A percentile compares a stretch with the other conserved stretches of the same genome.
phyloP scores from a whole-genome alignment of 2,113 vertebrate genomes.

The Lampris megalopsis region DNA sequence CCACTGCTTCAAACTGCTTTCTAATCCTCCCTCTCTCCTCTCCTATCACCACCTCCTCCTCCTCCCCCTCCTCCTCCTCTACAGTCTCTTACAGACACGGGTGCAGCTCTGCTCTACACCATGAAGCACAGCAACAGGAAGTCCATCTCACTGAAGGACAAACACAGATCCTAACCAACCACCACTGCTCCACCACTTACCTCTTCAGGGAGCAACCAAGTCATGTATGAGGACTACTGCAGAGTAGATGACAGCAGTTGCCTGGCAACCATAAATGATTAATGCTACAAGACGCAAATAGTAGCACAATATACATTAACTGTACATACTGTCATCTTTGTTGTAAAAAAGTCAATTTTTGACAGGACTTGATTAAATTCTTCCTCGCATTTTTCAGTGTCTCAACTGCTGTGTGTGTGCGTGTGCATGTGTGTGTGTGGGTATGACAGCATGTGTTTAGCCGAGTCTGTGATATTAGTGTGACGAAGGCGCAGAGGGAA shows the following conservation, averaged over 20 bases:
- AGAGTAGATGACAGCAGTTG: not conserved
- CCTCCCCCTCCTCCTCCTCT: constrained; percentile 5
- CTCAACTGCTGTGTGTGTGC: constrained; percentile 11
- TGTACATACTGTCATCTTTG: not conserved
- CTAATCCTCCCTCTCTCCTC: not conserved
- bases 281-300: not conserved
- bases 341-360: not conserved
- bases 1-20: too few relatives aligned
- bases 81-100: constrained; percentile 75
- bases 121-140: constrained; percentile 78
- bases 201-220: not conserved
- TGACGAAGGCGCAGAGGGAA: constrained; percentile 32
- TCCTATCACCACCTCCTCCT: not conserved
- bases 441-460: constrained; percentile 10
- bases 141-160: constrained; percentile 56
- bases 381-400: not conserved
- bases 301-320: not conserved
- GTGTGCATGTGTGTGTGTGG: constrained; percentile 2
- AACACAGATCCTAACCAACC: constrained; percentile 31
- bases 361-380: not conserved
- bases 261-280: not conserved
- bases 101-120: constrained; percentile 73
- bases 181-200: constrained; percentile 26
- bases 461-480: constrained; percentile 18
- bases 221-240: constrained; percentile 16